Conservation (phyloP, 2,797 vertebrate genomes). For the Sebastes itinus region DNA sequence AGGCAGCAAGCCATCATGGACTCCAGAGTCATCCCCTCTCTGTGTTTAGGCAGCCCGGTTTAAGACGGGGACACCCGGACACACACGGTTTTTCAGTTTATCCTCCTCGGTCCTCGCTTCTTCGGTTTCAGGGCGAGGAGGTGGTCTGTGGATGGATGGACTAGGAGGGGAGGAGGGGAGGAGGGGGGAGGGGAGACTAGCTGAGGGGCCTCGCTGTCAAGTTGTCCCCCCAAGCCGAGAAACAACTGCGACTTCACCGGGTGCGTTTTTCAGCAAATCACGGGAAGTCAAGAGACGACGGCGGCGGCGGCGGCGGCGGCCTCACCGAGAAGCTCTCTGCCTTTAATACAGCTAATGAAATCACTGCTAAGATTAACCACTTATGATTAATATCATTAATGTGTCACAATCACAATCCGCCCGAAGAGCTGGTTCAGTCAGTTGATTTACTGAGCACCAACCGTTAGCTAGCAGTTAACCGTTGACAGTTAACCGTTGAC, state of each 20-base stretch:
- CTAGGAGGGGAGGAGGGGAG: conserved; percentile 57
- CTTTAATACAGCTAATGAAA: conserved; percentile 38
- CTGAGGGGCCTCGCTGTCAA: conserved; percentile 81
- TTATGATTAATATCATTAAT: conserved; percentile 40
- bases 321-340: conserved; percentile 49
- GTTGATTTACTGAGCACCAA: conserved; percentile 5
- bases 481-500: no score
- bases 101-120: conserved; percentile 56
- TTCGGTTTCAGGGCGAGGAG: conserved; percentile 54
- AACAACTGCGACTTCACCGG: conserved; percentile 69
- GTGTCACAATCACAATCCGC: conserved; percentile 26
- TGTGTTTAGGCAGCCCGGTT: conserved; percentile 71
- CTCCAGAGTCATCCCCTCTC: conserved; percentile 92
- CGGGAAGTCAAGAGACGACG: conserved; percentile 43
- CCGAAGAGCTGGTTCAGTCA: conserved; percentile 36
- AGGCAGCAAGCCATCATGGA: conserved; percentile 98
- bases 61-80: conserved; percentile 67
- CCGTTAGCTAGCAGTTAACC: background rate
- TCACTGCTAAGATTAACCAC: conserved; percentile 34
- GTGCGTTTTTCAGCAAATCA: conserved; percentile 65
- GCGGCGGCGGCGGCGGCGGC: conserved; percentile 35
- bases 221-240: conserved; percentile 75
- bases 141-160: conserved; percentile 44
- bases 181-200: conserved; percentile 61
- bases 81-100: conserved; percentile 39